Conservation (phyloP, 2,797 vertebrate species). For the Malurus splendens region DNA sequence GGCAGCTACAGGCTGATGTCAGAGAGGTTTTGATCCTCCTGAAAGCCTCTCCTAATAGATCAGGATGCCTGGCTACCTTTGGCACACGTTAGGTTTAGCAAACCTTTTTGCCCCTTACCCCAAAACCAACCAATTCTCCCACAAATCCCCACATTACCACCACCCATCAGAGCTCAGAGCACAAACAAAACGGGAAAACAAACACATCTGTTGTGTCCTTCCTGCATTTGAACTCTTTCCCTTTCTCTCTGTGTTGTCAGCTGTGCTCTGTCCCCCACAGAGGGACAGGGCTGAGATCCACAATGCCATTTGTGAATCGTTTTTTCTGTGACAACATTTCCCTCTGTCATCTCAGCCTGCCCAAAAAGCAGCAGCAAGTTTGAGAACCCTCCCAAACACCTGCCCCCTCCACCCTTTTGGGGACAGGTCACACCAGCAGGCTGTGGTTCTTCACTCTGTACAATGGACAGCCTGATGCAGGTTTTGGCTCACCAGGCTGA, state of each 20-base stretch:
- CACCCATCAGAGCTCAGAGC: background rate
- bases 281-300: background rate
- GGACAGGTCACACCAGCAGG: background rate
- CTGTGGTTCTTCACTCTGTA: rapidly evolving
- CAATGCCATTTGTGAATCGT: background rate
- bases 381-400: background rate
- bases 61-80: background rate
- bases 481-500: background rate
- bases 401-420: background rate
- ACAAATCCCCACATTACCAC: background rate
- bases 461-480: background rate
- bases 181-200: background rate
- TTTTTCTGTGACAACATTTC: background rate
- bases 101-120: background rate
- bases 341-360: background rate
- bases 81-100: rapidly evolving
- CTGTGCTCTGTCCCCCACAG: background rate
- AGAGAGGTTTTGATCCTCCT: background rate
- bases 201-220: background rate
- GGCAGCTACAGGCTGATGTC: background rate
- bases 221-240: conserved; percentile 4
- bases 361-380: background rate
- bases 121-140: background rate
- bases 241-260: conserved; percentile 31
- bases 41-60: background rate